These are phyloP conservation scores for Mongoloraphidia duomilia DNA, from an alignment of 2,888 invertebrate species.

Conservation along the genomic window DNA sequence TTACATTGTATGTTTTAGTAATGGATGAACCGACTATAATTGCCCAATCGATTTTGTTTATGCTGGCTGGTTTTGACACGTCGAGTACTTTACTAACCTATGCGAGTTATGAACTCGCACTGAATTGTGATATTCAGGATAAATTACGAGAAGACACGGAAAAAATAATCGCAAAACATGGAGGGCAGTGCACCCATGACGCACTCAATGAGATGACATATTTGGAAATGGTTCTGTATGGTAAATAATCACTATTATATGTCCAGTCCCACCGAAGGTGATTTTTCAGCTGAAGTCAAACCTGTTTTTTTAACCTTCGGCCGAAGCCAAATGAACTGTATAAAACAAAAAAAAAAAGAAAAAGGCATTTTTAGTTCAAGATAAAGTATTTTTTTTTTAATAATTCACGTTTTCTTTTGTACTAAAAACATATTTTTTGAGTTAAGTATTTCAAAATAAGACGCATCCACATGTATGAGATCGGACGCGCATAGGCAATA, in stretches of 20 bases:
- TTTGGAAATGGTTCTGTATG: conserved; percentile 23
- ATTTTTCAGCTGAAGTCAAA: neutral
- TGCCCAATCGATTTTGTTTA: conserved; percentile 42
- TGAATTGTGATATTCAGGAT: conserved; percentile 28
- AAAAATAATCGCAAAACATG: conserved; percentile 20
- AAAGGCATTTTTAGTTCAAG: neutral
- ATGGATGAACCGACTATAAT: conserved; percentile 38
- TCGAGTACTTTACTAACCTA: conserved; percentile 42
- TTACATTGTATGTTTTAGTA: conserved; percentile 19
- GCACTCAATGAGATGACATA: conserved; percentile 31
- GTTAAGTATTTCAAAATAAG: too few species aligned
- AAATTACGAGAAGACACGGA: conserved; percentile 29
- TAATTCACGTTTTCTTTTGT: neutral
- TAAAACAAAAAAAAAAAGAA: neutral
- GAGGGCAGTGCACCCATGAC: conserved; percentile 28
- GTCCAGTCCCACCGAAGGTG: neutral
- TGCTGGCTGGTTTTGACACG: conserved; percentile 46
- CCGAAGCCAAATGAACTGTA: neutral
- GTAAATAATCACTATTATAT: conserved; percentile 9
- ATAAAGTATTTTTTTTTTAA: neutral
- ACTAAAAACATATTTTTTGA: too few species aligned
- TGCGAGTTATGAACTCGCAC: conserved; percentile 36
- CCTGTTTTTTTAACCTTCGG: neutral
- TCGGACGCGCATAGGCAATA: too few species aligned
- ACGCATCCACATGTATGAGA: too few species aligned